Evolutionary conservation across 2,888 invertebrate species (phyloP), one percentile per base, ranked within the genome.

Genomic region (Atherix ibis): DNA sequence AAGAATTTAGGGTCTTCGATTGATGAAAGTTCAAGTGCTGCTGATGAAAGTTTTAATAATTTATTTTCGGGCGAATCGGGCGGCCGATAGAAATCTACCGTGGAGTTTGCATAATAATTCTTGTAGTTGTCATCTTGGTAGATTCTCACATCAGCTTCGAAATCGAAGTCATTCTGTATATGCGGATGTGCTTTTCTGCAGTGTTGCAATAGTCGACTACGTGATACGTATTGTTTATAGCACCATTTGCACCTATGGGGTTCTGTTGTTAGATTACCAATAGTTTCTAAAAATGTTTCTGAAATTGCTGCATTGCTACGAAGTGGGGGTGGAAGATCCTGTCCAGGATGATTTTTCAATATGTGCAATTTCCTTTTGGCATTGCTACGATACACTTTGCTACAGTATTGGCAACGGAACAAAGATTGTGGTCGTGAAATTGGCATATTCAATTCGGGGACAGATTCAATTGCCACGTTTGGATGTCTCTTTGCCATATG

Each of bases 211-310:
- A 80, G 57, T 48, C 78, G 77, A 27, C 76, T 73, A 49, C 80
- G 76, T 46, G 83, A 79, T 16, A 80, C 81, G 57, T 88, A 89
- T 59, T 89, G 87, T 44, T 84, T 81, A 54, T 84, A 82, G 53
- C 89, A 91, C 68, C 75, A 80, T 36, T 69, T 68, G 52, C 84
- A 83, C 28, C 70, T 66, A 48, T 80, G 78, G 0, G 79, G 77
- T 44, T 68, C 67, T 1, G 75, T 73, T 4, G 75, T 74, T 10
- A 79, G 67, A 47, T 74, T 76, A 12, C 79, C 80, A n/a, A 77
- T 76, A 2, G 74, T 73, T 50, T 75, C 72, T 12, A 74, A 72
- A 48, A 68, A 77, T 0, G 74, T 71, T 12, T 71, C 68, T 51
- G 71, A 71, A 2, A 64, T 54, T 36, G 62, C 62, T 5, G 25